Evolutionary conservation across 2,113 vertebrate genomes (phyloP), one percentile per base, ranked within the genome.

Genomic region (Chaetodon auriga): DNA sequence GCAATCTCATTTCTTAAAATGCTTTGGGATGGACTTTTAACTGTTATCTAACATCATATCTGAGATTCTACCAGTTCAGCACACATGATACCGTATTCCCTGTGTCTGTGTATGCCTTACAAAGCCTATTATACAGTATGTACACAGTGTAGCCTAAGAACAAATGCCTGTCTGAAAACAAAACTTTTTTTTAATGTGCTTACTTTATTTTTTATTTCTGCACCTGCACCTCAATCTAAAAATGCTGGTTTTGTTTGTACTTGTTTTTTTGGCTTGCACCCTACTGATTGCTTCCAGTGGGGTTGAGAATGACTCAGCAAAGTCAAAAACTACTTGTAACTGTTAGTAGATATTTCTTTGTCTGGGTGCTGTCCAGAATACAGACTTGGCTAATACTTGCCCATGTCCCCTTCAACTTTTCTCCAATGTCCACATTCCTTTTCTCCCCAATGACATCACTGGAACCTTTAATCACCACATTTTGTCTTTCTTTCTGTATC

Each of bases 61-160:
- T 77, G 72, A 80, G 43, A 53, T 69, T 36, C n/a, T n/a, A 69
- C 57, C 53, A 66, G 53, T 75, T 57, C 58, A 74, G 71, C 84
- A 86, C 79, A 84, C 82, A 68, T 62, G 76, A 75, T 68, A 51
- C 77, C 70, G 55, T 81, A 68, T 51, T 78, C 60, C 80, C 68
- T 86, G 85, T 90, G 78, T 86, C 66, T 78, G 69, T 90, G 76
- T 72, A 75, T 86, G 82, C 80, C 82, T 81, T 88, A 84, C 68
- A 77, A 60, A 60, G 41, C 23, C 7, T 49, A 53, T 48, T 60
- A 64, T 30, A 82, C 49, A 45, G 35, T 45, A 53, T 55, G n/a
- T 43, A 45, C 69, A 83, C 78, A 75, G 63, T 84, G 68, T 83
- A 85, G 71, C 84, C 82, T 68, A 65, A 54, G 68, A 74, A 49